A percentile compares a stretch with the other conserved stretches of the same genome.
phyloP scores from a whole-genome alignment of 1,140 invertebrate species.

The Matsumurasca onukii region DNA sequence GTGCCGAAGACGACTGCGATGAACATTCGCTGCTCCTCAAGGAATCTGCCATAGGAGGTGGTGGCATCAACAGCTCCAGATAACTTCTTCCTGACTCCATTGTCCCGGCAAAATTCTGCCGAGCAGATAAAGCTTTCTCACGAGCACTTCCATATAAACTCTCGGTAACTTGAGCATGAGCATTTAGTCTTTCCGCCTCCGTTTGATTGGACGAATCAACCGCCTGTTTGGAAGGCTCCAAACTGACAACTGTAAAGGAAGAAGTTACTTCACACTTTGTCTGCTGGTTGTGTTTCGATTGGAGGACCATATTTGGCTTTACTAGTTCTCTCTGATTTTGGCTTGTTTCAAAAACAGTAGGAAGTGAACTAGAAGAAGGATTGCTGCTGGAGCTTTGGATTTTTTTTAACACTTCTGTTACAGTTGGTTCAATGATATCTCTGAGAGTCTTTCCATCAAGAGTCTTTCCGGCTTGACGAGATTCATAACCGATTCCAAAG shows the following conservation, averaged over 20 bases:
- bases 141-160: not conserved
- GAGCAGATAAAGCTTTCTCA: not conserved
- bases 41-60: not conserved
- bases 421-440: conserved; percentile 11
- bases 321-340: not conserved
- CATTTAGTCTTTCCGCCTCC: conserved; percentile 13
- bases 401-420: conserved; percentile 8
- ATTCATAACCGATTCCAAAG: too few species aligned
- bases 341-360: not conserved
- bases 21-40: too few species aligned
- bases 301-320: conserved; percentile 3
- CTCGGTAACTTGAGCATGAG: not conserved
- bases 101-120: not conserved
- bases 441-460: not conserved
- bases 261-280: not conserved
- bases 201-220: conserved; percentile 14
- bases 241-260: not conserved
- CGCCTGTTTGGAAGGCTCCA: not conserved
- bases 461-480: too few species aligned
- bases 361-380: not conserved
- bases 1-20: too few species aligned
- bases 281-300: conserved; percentile 3
- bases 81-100: not conserved
- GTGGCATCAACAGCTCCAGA: not conserved
- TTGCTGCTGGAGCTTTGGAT: not conserved